Evolutionary conservation across 2,888 invertebrate genomes (phyloP), one percentile per base, ranked within the genome.

Genomic region (Apotomis turbidana): DNA sequence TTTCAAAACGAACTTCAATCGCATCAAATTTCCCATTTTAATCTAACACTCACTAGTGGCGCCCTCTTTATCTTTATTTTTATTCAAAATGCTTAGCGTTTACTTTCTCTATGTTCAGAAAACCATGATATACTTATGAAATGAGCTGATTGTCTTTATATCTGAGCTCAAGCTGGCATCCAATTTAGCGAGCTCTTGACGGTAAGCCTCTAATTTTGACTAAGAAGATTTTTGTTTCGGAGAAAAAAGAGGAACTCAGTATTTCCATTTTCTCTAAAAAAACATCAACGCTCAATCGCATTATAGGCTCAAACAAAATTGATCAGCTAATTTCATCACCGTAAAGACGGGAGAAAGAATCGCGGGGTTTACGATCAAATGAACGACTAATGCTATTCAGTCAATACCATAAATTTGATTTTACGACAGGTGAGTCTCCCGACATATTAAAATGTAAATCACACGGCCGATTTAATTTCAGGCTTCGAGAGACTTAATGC

Each of bases 371-470:
- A 80, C 76, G 77, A 79, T 73, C 71, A 78, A 83, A 81, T 81
- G 83, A 83, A 81, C 79, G 83, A 81, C 79, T 85, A 85, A 84
- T 85, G 83, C 81, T 81, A 81, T 83, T 82, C 81, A 84, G 85
- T 88, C 90, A 88, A 90, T 89, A 88, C 86, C 84, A 89, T 90
- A 90, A 91, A 91, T 91, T 87, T 84, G 81, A 86, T 87, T 90
- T 86, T 87, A 90, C 86, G 84, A 85, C 90, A 91, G 91, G 91
- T 90, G 87, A 85, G 87, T 87, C 90, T 90, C 91, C 89, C 81
- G 82, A 86, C 87, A 90, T 92, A 91, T 92, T 91, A 91, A 92
- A 91, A 92, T 91, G 91, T 91, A 91, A 92, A 91, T 92, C 90
- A 91, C 89, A 90, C 85, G 89, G 87, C 86, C 89, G 85, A 90